phyloP scores from a whole-genome alignment of 2,113 vertebrate species.

The Dinomys branickii region DNA sequence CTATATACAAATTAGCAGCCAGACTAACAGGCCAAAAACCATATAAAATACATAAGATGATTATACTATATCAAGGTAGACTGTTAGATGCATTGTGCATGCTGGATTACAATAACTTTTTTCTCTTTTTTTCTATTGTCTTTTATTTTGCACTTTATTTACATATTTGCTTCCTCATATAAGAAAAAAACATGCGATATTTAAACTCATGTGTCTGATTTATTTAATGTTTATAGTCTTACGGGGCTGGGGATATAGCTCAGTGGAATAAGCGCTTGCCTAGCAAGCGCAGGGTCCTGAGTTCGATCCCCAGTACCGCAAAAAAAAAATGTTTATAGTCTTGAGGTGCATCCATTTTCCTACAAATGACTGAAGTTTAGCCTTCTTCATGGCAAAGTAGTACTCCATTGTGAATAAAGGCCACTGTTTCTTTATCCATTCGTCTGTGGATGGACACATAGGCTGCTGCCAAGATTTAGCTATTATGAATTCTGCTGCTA shows the following conservation, averaged over 20 bases:
- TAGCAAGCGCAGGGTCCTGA: too few species aligned
- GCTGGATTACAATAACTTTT: background rate
- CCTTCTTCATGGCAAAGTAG: too few species aligned
- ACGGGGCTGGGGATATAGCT: too few species aligned
- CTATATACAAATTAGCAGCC: background rate
- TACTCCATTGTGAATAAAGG: too few species aligned
- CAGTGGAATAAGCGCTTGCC: too few species aligned
- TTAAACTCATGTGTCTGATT: background rate
- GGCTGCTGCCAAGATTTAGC: background rate
- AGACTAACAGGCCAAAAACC: background rate
- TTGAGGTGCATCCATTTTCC: background rate
- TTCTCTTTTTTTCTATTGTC: background rate
- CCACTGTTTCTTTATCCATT: background rate
- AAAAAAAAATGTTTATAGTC: background rate
- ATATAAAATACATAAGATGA: background rate
- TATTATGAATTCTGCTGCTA: background rate
- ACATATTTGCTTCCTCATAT: background rate
- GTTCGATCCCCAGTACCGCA: too few species aligned
- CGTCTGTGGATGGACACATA: background rate
- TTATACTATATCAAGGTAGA: background rate
- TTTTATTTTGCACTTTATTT: background rate
- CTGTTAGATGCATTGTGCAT: background rate
- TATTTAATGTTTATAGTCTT: background rate
- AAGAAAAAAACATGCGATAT: background rate
- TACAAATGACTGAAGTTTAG: background rate